A percentile compares a stretch with the other conserved stretches of the same genome.
phyloP scores from a whole-genome alignment of 2,888 invertebrate species.

The Subacronicta megacephala region DNA sequence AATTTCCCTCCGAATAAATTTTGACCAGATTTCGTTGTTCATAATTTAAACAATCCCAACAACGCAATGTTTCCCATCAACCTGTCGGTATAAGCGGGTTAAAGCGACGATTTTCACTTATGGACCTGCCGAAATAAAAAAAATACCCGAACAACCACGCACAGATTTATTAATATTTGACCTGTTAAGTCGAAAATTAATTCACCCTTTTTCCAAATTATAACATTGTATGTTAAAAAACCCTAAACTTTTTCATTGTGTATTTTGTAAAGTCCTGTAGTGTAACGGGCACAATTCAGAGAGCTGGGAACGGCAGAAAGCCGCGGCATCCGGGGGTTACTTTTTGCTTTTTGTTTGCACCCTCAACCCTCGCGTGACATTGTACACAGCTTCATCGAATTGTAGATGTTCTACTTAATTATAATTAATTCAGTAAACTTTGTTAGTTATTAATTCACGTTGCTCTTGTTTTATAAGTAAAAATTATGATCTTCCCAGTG shows the following conservation, averaged over 20 bases:
- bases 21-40: slow-evolving; percentile 2
- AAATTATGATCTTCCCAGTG: too few species aligned
- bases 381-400: slow-evolving; percentile 35
- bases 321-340: slow-evolving; percentile 54
- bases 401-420: slow-evolving; percentile 35
- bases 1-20: neutral
- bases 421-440: neutral
- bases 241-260: slow-evolving; percentile 51
- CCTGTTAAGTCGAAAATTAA: slow-evolving; percentile 50
- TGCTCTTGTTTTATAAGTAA: too few species aligned
- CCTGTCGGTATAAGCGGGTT: slow-evolving; percentile 14
- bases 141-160: slow-evolving; percentile 24
- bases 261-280: slow-evolving; percentile 48
- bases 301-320: slow-evolving; percentile 44
- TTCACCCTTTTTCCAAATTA: slow-evolving; percentile 48
- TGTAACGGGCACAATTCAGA: slow-evolving; percentile 49
- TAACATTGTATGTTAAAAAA: slow-evolving; percentile 49
- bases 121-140: slow-evolving; percentile 24
- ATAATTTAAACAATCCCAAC: slow-evolving; percentile 14
- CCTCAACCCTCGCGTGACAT: slow-evolving; percentile 6
- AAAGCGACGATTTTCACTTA: slow-evolving; percentile 14
- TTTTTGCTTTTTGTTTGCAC: slow-evolving; percentile 53
- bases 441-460: neutral
- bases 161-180: slow-evolving; percentile 49
- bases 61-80: slow-evolving; percentile 4